These are phyloP conservation scores for Caenorhabditis brenneri DNA, from an alignment of 1,140 invertebrate genomes.

Conservation along the genomic window DNA sequence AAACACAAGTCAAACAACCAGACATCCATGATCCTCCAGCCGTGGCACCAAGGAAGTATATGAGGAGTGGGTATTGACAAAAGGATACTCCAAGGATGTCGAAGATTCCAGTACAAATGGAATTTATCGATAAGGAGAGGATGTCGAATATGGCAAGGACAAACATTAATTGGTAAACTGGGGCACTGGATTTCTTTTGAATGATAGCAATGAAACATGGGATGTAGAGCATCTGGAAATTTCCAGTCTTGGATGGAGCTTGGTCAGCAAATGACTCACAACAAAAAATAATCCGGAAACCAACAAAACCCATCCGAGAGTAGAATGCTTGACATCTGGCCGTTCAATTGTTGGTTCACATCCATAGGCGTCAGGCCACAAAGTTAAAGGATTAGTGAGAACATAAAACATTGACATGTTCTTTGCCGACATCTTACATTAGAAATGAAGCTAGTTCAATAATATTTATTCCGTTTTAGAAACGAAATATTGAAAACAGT, in stretches of 20 bases:
- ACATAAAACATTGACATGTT: too few species aligned
- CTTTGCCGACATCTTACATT: too few species aligned
- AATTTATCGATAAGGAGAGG: neutral
- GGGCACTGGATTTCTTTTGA: neutral
- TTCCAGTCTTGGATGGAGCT: neutral
- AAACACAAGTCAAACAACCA: neutral
- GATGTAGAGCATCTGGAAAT: conserved; percentile 80
- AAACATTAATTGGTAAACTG: conserved; percentile 26
- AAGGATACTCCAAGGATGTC: conserved; percentile 9
- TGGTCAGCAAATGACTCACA: neutral
- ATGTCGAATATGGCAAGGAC: conserved; percentile 43
- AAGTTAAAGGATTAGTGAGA: too few species aligned
- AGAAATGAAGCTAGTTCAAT: too few species aligned
- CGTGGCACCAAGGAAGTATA: neutral
- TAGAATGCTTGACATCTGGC: neutral
- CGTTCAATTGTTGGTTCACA: too few species aligned
- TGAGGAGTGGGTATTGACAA: neutral
- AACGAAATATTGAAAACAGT: too few species aligned
- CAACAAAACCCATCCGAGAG: neutral
- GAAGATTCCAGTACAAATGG: conserved; percentile 19
- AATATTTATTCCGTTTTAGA: too few species aligned
- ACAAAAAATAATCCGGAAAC: neutral
- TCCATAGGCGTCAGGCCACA: too few species aligned
- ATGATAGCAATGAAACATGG: conserved; percentile 14
- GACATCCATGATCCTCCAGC: neutral